Base-by-base conservation (phyloP, 2,797 vertebrate species). In the Tympanoctomys barrerae region DNA sequence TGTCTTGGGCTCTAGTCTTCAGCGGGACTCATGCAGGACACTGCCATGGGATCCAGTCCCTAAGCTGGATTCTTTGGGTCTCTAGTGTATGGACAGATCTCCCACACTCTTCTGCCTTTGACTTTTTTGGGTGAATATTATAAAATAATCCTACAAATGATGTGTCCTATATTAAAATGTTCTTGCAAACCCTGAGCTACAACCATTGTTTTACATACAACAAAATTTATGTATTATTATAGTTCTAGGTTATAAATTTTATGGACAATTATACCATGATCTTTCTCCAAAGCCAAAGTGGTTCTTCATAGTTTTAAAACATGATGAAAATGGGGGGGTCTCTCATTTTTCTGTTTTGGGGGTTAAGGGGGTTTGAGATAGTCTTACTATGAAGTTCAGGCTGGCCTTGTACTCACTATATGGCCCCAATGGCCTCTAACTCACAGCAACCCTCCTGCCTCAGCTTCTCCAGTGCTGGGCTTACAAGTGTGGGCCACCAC, bases 281-380 rank as follows among this genome's bases (percentile, higher is more conserved):
- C 19, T 70, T 91, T 93, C 92, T 94, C 66, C 66, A 49, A 87
- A 39, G 28, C 5, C 79, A 89, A 1, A 94, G 68, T 64, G 89
- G 89, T 66, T 79, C 22, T 83, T 91, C 46, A 80, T 14, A 1
- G 4, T 75, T 90, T 93, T 79, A 90, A 57, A 57, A 33, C 26
- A 59, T 19, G 4, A 71, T 85, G 31, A 91, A 91, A 84, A 94
- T 49, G 42, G 16, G 22, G 26, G 22, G n/a, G 11, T 75, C 14
- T 89, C 33, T 91, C 31, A 7, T 26, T 73, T 88, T 33, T 52
- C 28, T 52, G 33, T 14, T 49, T 54, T 18, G 42, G 39, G 12
- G 24, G 39, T 39, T 7, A 5, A 42, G 3, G 42, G 5, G 18
- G 12, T 16, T 77, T 31, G 22, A 73, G 22, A 13, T 10, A 36